Percentiles rank a stretch among this genome's conserved stretches.
Evolutionary conservation across 1,140 invertebrate species (phyloP).

Genomic region (Harlomillsia oculata): DNA sequence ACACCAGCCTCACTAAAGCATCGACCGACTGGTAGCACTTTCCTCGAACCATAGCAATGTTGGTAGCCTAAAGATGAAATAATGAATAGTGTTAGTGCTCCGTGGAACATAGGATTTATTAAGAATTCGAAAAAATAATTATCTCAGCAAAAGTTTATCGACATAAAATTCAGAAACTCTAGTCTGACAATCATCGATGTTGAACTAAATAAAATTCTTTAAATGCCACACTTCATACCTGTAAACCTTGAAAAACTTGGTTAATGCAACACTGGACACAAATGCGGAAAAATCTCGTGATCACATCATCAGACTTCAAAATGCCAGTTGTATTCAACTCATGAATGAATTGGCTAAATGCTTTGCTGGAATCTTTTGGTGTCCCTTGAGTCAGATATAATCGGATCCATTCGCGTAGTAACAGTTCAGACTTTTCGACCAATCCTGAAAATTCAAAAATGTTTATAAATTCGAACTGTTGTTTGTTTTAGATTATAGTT

Average conservation of each 20-base stretch:
- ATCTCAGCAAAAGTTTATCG: conserved; percentile 14
- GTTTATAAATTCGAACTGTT: too few relatives aligned
- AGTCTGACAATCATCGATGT: conserved; percentile 14
- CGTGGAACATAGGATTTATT: conserved; percentile 70
- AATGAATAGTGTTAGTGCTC: conserved; percentile 51
- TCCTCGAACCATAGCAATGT: conserved; percentile 55
- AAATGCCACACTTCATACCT: conserved; percentile 18
- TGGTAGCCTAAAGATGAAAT: conserved; percentile 45
- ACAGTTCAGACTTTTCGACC: conserved; percentile 87
- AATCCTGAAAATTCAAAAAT: conserved; percentile 51
- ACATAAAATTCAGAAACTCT: conserved; percentile 17
- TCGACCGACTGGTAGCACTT: conserved; percentile 95
- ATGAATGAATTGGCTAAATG: conserved; percentile 89
- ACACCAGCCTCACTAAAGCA: conserved; percentile 87
- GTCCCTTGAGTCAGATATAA: conserved; percentile 72
- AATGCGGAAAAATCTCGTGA: conserved; percentile 92
- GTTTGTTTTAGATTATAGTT: too few relatives aligned
- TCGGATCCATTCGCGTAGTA: conserved; percentile 89
- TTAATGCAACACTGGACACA: conserved; percentile 81
- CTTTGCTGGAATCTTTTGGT: conserved; percentile 77
- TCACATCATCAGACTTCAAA: conserved; percentile 92
- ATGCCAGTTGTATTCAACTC: conserved; percentile 93
- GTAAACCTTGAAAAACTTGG: conserved; percentile 35
- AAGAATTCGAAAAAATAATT: background rate
- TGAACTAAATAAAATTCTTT: background rate